These are phyloP conservation scores for Alsophila aescularia DNA, from an alignment of 2,888 invertebrate genomes.

Conservation along the genomic window DNA sequence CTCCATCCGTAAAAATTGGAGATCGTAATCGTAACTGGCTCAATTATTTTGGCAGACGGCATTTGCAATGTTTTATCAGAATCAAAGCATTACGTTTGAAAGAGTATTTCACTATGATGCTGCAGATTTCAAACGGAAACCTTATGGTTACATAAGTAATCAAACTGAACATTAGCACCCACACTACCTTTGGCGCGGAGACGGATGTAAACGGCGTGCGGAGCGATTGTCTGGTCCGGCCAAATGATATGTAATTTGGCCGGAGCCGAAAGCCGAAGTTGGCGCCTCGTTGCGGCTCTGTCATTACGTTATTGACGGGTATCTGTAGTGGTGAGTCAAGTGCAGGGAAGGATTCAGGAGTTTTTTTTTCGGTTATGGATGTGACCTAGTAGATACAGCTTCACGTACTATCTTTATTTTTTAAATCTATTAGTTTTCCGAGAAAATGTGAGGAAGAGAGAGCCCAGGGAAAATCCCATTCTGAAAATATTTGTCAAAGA, in stretches of 20 bases:
- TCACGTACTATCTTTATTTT: not conserved
- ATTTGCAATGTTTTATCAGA: no score
- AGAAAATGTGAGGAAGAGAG: no score
- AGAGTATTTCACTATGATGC: no score
- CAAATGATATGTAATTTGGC: slow-evolving; percentile 76
- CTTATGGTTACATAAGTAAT: not conserved
- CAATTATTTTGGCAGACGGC: no score
- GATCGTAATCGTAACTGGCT: no score
- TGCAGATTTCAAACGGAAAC: no score
- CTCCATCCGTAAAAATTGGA: no score
- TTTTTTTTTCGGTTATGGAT: not conserved
- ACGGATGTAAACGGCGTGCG: slow-evolving; percentile 55
- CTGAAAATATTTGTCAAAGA: no score
- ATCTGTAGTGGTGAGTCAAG: slow-evolving; percentile 54
- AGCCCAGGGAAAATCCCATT: no score
- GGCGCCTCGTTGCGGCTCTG: slow-evolving; percentile 74
- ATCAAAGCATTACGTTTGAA: no score
- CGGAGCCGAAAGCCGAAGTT: slow-evolving; percentile 67
- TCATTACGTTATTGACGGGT: slow-evolving; percentile 72
- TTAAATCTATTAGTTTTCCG: not conserved
- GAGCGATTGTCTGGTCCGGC: slow-evolving; percentile 62
- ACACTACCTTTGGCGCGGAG: slow-evolving; percentile 29
- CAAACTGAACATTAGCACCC: not conserved
- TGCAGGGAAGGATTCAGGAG: slow-evolving; percentile 52
- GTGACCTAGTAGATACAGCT: no score